Base-by-base conservation (phyloP, 2,797 vertebrate genomes). In the Hipposideros larvatus region DNA sequence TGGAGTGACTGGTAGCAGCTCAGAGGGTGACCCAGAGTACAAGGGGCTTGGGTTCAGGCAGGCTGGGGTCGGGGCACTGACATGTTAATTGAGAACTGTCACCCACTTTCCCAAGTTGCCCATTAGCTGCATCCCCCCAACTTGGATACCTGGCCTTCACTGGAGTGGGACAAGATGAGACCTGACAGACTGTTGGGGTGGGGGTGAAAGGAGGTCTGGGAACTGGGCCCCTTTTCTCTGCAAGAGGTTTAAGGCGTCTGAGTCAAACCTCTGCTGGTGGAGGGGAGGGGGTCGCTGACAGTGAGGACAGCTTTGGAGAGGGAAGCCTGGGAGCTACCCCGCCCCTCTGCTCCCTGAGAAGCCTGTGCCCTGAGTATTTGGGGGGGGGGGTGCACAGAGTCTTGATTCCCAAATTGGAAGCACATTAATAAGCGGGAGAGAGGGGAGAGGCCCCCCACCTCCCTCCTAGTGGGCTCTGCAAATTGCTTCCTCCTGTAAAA, bases 401-500 rank as follows among this genome's bases (percentile, higher is more conserved):
- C 87, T 90, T 15, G 68, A 48, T 95, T 93, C 96, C 95, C 97
- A 98, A 97, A 98, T 97, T 98, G 92, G 97, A 98, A 98, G 97
- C 98, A 98, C 89, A 97, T 98, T 98, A 97, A 92, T 96, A 85
- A 86, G 63, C 14, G 8, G 15, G 8, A 53, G 51, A 46, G 61
- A 24, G 31, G 82, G 37, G n/a, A 70, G 86, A 93, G 96, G 31
- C n/a, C 90, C 90, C 86, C 92, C 92, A 95, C 94, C 91, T 46
- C 87, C 95, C 90, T 90, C 85, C 96, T 65, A 75, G 88, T 65
- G 78, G 95, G 97, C 90, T 92, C 96, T 94, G 93, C 94, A 98
- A 98, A 98, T 98, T 97, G 97, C 91, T 98, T 98, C 98, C 98
- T 98, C 97, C 97, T 98, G 98, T 80, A 93, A 79, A 93, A 97